Evolutionary conservation across 2,888 invertebrate species (phyloP).

Genomic region (Drosophila anomelani): DNA sequence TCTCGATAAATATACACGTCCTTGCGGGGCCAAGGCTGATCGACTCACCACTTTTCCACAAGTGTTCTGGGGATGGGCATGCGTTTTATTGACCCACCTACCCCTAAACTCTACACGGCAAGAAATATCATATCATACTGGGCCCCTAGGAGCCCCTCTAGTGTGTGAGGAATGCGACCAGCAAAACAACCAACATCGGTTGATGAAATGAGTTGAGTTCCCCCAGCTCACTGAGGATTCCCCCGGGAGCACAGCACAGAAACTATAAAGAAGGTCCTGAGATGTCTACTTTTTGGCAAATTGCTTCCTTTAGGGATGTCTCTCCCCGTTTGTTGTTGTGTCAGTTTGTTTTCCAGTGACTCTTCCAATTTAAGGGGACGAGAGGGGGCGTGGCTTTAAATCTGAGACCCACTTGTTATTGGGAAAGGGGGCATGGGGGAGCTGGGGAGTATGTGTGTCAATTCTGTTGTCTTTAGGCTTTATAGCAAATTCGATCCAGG

Average conservation of each 20-base stretch:
- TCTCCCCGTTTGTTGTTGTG: background rate
- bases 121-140: background rate
- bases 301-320: conserved; percentile 6
- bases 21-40: conserved; percentile 20
- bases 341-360: conserved; percentile 1
- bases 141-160: background rate
- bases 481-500: background rate
- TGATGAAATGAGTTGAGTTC: background rate
- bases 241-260: background rate
- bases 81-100: conserved; percentile 30
- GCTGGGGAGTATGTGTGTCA: background rate
- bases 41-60: conserved; percentile 22
- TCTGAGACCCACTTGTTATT: conserved; percentile 10
- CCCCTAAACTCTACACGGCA: conserved; percentile 14
- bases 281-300: conserved; percentile 1
- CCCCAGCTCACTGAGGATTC: background rate
- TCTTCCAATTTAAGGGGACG: background rate
- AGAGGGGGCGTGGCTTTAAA: conserved; percentile 17
- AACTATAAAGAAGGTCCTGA: background rate
- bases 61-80: conserved; percentile 28
- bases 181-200: background rate
- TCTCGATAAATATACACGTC: conserved; percentile 10
- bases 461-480: background rate
- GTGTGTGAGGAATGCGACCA: too few relatives aligned
- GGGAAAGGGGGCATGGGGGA: too few relatives aligned